Evolutionary conservation across 1,140 invertebrate genomes (phyloP), one percentile per base, ranked within the genome.

Genomic region (Ctenoplectra terminalis): DNA sequence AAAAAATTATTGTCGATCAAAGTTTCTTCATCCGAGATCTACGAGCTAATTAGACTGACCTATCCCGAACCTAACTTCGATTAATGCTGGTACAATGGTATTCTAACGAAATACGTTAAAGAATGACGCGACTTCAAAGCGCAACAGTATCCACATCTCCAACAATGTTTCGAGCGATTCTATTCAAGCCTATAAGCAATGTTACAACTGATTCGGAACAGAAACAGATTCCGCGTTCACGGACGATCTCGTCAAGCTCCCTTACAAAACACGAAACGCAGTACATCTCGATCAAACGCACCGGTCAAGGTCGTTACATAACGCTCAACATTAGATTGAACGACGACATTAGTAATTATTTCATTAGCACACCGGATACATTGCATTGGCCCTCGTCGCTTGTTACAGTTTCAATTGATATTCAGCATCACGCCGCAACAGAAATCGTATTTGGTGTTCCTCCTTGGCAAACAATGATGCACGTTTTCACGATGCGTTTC

Each of bases 331-430:
- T 54, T 74, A 60, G 48, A 66, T 79, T 83, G 72, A 31, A 76
- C 60, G 79, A 81, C 72, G 77, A 72, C 88, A 87, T 87, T 86
- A 73, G 74, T 90, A 91, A 90, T 91, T 90, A 90, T 90, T 89
- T 89, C 88, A 90, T 91, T 90, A 89, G 31, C 89, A 87, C 84
- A 79, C 77, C 82, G 81, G 81, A 90, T 90, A 84, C 75, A 84
- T 84, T 74, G 81, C 79, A 26, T 43, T 73, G 86, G 84, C 81
- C 87, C 85, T 88, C 87, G 83, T 80, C 76, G 43, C 76, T 84
- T 43, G 83, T 90, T 90, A 86, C 86, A 20, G 26, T 90, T 87
- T 78, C 90, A 90, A 91, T 91, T 91, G 86, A 83, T 87, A 86
- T 84, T 66, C 29, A 58, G 31, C 13, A 43, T 64, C 63, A 60